A percentile compares a stretch with the other conserved stretches of the same genome.
These are phyloP conservation scores for Hypomecis atomaria DNA, from an alignment of 2,888 invertebrate species.

Conservation along the genomic window DNA sequence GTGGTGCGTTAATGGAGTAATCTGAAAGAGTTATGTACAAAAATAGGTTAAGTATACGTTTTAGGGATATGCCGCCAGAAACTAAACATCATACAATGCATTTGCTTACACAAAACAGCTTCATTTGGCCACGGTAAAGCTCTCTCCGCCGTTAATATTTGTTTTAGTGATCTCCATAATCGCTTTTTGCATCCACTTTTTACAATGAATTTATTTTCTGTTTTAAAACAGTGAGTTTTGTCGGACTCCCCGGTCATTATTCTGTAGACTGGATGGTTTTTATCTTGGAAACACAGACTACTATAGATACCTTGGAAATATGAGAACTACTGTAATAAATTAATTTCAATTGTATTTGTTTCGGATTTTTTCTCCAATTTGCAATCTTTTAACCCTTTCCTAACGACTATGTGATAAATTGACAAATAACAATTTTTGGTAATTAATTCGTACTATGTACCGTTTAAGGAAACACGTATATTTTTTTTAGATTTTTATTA, in stretches of 20 bases:
- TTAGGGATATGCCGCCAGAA: not conserved
- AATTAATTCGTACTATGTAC: no score
- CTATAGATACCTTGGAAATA: no score
- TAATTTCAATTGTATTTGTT: no score
- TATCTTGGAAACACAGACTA: not conserved
- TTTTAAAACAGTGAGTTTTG: slow-evolving; percentile 72
- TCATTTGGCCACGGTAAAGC: slow-evolving; percentile 91
- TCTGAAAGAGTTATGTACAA: slow-evolving; percentile 78
- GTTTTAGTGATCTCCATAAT: slow-evolving; percentile 95
- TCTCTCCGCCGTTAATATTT: slow-evolving; percentile 93
- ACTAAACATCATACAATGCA: not conserved
- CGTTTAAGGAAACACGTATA: no score
- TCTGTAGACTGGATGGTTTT: not conserved
- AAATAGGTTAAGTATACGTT: slow-evolving; percentile 2
- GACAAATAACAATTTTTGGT: no score
- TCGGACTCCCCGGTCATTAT: slow-evolving; percentile 66
- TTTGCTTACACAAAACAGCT: slow-evolving; percentile 88
- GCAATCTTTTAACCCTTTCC: no score
- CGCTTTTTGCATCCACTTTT: slow-evolving; percentile 89
- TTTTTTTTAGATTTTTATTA: no score
- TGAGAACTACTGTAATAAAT: no score
- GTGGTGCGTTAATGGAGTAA: slow-evolving; percentile 95
- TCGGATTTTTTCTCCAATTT: no score
- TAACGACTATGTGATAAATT: no score
- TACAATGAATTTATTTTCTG: slow-evolving; percentile 80